Percentiles rank a stretch among this genome's conserved stretches.
Evolutionary conservation across 2,888 invertebrate genomes (phyloP).

Genomic region (Melanostoma mellinum): DNA sequence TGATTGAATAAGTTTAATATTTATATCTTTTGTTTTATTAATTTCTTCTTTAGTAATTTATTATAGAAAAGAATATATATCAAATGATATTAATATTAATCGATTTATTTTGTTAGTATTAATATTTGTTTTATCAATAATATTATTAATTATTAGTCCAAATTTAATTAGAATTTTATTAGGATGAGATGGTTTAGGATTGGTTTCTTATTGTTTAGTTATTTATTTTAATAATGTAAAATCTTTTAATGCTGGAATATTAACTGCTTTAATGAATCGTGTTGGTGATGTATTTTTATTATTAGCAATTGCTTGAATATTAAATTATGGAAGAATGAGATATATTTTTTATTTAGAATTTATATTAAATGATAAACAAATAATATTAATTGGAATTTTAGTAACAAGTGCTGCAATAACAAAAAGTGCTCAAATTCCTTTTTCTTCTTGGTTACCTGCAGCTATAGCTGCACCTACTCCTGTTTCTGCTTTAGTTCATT

Average conservation of each 20-base stretch:
- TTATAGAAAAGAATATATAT: slow-evolving; percentile 87
- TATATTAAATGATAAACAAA: slow-evolving; percentile 82
- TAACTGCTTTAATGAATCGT: slow-evolving; percentile 89
- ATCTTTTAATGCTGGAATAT: slow-evolving; percentile 87
- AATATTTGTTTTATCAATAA: slow-evolving; percentile 87
- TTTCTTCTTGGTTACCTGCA: too few species aligned
- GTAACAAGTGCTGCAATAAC: slow-evolving; percentile 85
- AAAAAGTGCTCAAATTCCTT: slow-evolving; percentile 87
- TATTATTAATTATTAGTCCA: slow-evolving; percentile 87
- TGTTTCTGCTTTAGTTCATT: too few species aligned
- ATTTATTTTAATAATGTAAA: slow-evolving; percentile 84
- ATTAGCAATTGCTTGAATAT: slow-evolving; percentile 84
- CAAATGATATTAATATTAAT: slow-evolving; percentile 83
- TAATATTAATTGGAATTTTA: slow-evolving; percentile 82
- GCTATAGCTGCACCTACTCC: too few species aligned
- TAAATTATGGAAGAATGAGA: slow-evolving; percentile 84
- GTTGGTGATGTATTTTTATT: slow-evolving; percentile 88
- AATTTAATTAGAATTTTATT: slow-evolving; percentile 88
- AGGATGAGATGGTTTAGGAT: slow-evolving; percentile 88
- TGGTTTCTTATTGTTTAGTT: slow-evolving; percentile 88
- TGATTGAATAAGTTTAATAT: slow-evolving; percentile 86
- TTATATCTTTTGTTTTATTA: slow-evolving; percentile 86
- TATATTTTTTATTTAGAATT: slow-evolving; percentile 84
- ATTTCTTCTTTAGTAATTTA: slow-evolving; percentile 87
- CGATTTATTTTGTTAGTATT: slow-evolving; percentile 87